Percentiles rank a stretch among this genome's conserved stretches.
These are phyloP conservation scores for Drosophila pullipes DNA, from an alignment of 2,888 invertebrate species.

Conservation along the genomic window DNA sequence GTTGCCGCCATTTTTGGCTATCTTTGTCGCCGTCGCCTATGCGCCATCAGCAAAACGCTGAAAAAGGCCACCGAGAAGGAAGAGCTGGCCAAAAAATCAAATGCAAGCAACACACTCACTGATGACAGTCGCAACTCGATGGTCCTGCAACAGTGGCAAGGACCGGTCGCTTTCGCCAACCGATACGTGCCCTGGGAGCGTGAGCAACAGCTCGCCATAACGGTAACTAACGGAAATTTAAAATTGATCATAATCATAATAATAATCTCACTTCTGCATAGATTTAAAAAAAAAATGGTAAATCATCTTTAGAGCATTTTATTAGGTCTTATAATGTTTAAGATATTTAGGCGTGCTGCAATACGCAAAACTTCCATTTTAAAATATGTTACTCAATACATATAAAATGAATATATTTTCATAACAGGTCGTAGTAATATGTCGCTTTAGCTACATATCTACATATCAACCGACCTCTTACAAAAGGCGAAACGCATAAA, in stretches of 20 bases:
- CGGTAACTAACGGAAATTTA: constrained; percentile 48
- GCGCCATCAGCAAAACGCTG: constrained; percentile 88
- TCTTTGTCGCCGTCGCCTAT: constrained; percentile 90
- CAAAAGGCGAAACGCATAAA: too few species aligned
- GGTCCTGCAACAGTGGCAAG: constrained; percentile 92
- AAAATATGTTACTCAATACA: not conserved
- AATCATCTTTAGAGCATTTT: not conserved
- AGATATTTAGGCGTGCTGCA: not conserved
- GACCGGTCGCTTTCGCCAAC: constrained; percentile 92
- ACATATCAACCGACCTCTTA: not conserved
- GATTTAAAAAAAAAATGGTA: not conserved
- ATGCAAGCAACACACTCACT: constrained; percentile 82
- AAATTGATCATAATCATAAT: not conserved
- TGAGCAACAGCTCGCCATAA: constrained; percentile 85
- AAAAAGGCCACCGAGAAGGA: constrained; percentile 87
- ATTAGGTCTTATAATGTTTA: not conserved
- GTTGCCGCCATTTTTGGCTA: constrained; percentile 89
- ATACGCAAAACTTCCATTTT: not conserved
- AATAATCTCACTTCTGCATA: not conserved
- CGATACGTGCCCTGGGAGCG: constrained; percentile 93
- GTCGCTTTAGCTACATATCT: not conserved
- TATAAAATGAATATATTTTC: not conserved
- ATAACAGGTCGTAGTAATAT: not conserved
- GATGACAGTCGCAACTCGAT: constrained; percentile 86
- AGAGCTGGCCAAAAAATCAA: constrained; percentile 89